Evolutionary conservation across 2,797 vertebrate genomes (phyloP).

Genomic region (Heterohyrax brucei): DNA sequence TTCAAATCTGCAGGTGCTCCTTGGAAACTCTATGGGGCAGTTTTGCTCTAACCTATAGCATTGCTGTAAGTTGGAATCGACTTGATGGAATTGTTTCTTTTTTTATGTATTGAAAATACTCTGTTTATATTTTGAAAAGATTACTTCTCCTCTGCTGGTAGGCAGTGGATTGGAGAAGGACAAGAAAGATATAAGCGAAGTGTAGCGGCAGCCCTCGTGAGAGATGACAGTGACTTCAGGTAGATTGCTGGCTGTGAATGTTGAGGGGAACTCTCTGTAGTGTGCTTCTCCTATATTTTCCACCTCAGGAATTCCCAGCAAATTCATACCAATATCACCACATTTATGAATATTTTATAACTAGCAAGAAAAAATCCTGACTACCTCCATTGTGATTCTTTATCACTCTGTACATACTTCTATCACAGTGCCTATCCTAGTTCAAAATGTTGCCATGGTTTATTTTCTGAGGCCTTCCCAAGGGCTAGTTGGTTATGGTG

Average conservation of each 20-base stretch:
- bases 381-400: not conserved
- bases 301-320: not conserved
- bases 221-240: not conserved
- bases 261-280: not conserved
- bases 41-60: too few species aligned
- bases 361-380: not conserved
- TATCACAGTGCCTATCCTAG: not conserved
- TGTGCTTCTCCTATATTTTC: not conserved
- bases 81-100: too few species aligned
- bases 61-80: too few species aligned
- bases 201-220: not conserved
- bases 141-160: not conserved
- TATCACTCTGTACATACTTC: not conserved
- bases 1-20: too few species aligned
- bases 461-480: constrained; percentile 23
- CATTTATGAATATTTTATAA: not conserved
- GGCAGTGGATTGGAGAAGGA: not conserved
- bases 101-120: not conserved
- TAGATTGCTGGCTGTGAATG: too few species aligned
- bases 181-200: not conserved
- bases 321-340: not conserved
- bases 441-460: constrained; percentile 1
- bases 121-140: not conserved
- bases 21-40: too few species aligned
- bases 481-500: not conserved